Percentiles rank a stretch among this genome's conserved stretches.
phyloP scores from a whole-genome alignment of 2,888 invertebrate genomes.

The Iphiclides podalirius region DNA sequence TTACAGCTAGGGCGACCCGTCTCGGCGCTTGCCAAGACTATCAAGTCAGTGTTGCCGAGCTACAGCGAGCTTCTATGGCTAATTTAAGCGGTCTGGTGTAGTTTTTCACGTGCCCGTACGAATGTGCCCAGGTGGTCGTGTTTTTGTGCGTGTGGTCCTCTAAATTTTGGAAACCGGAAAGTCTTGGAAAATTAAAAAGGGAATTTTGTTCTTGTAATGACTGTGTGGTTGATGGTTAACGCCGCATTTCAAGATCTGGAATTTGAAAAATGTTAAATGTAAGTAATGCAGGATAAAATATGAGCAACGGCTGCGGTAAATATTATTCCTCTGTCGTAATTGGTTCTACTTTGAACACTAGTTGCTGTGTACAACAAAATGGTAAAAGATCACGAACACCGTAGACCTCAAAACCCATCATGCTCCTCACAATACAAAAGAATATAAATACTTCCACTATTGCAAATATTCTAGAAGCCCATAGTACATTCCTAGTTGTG shows the following conservation, averaged over 20 bases:
- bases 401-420: no score
- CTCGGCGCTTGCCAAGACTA: slow-evolving; percentile 43
- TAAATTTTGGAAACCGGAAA: slow-evolving; percentile 21
- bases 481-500: no score
- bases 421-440: no score
- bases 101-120: slow-evolving; percentile 45
- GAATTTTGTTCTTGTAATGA: slow-evolving; percentile 34
- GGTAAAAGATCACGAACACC: no score
- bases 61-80: slow-evolving; percentile 33
- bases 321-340: no score
- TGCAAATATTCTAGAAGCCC: no score
- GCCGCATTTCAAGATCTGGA: slow-evolving; percentile 78
- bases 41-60: slow-evolving; percentile 30
- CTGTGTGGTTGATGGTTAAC: slow-evolving; percentile 48
- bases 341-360: no score
- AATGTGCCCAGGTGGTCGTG: slow-evolving; percentile 15
- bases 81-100: slow-evolving; percentile 27
- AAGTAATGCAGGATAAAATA: no score
- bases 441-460: no score
- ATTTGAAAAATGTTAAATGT: slow-evolving; percentile 32
- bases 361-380: no score
- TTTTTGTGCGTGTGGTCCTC: slow-evolving; percentile 28
- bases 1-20: slow-evolving; percentile 36
- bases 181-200: slow-evolving; percentile 19
- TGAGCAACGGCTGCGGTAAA: no score